Evolutionary conservation across 1,140 invertebrate species (phyloP).

Genomic region (Parasteatoda tepidariorum): DNA sequence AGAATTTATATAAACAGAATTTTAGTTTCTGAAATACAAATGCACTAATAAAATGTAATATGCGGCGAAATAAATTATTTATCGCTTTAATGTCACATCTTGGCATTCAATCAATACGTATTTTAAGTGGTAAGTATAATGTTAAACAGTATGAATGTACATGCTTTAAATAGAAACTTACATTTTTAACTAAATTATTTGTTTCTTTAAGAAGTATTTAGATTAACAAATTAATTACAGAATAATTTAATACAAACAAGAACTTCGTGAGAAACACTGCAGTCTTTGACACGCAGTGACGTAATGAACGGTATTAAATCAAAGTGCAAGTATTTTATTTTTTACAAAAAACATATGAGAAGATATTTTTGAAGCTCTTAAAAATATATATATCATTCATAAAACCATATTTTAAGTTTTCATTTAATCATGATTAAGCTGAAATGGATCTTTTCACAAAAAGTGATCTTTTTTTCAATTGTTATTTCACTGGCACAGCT

Average conservation of each 20-base stretch:
- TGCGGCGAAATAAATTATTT: background rate
- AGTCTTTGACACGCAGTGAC: conserved; percentile 57
- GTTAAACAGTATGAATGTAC: too few relatives aligned
- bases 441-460: too few relatives aligned
- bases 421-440: too few relatives aligned
- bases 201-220: background rate
- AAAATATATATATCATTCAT: too few relatives aligned
- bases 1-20: too few relatives aligned
- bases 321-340: conserved; percentile 37
- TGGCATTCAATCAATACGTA: background rate
- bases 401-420: too few relatives aligned
- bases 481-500: too few relatives aligned
- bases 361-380: too few relatives aligned
- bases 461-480: too few relatives aligned
- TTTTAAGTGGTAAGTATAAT: background rate
- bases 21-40: too few relatives aligned
- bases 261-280: conserved; percentile 45
- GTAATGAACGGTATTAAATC: conserved; percentile 54
- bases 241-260: conserved; percentile 24
- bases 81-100: background rate
- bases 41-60: too few relatives aligned
- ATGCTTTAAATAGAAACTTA: conserved; percentile 38
- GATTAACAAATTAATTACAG: conserved; percentile 1
- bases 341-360: too few relatives aligned
- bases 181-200: conserved; percentile 1